Base-by-base conservation (phyloP, 2,888 invertebrate genomes). In the Mesochorus sp. region DNA sequence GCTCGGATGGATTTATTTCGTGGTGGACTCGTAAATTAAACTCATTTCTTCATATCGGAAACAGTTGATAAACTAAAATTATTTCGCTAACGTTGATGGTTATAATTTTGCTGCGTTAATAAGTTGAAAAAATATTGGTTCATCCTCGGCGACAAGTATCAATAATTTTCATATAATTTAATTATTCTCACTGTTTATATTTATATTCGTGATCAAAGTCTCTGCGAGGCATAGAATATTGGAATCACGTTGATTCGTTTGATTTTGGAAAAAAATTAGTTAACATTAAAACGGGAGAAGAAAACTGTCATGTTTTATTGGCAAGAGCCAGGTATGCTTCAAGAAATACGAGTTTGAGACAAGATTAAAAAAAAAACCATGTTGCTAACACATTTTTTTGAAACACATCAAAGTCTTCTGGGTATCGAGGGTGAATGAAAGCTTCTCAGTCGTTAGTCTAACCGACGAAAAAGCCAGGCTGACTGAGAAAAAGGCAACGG, bases 321-420 rank as follows among this genome's bases (percentile, higher is more conserved):
- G 8, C 8, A 37, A n/a, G 12, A 37, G 8, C 37, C 12, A 3
- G n/a, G 12, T n/a, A 2, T 2, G 8, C 19, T 44, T 19, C 17
- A 44, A 28, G 17, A 19, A 61, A 28, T 26, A 28, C 4, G 17
- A 14, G 42, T 1, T 8, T 1, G 31, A 57, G 24, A 10, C 14
- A 21, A 17, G 6, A 47, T 34, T n/a, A 26, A 61, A 72, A 47
- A 55, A 34, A 14, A 44, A 19, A 6, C 21, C 2, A 26, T 26
- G 55, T 26, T 34, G n/a, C 37, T 31, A 1, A 26, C 5, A n/a
- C 8, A 44, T 68, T 55, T 68, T 57, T 26, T 47, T 19, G 14
- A 49, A 39, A 64, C 49, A 57, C 73, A 49, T 73, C 66, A 73
- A 73, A 73, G 42, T 14, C 34, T 73, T 53, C 34, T 2, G 37